Conservation (phyloP, 2,113 vertebrate genomes). For the Hypocryptadius cinnamomeus region DNA sequence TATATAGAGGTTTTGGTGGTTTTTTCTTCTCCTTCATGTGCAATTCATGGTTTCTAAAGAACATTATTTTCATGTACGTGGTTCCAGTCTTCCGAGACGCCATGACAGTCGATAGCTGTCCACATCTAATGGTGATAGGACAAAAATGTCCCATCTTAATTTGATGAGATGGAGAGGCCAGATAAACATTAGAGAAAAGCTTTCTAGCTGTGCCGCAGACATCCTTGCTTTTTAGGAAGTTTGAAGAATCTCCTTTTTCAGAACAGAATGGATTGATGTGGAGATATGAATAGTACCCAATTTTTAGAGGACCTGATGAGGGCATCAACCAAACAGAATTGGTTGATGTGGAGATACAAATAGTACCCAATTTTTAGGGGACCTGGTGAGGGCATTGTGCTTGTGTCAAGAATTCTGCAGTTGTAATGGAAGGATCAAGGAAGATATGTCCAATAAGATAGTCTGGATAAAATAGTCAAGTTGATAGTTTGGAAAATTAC, state of each 20-base stretch:
- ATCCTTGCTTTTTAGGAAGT: not conserved
- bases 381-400: not conserved
- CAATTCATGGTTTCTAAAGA: not conserved
- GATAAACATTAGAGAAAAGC: not conserved
- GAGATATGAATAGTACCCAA: not conserved
- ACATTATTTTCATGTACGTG: not conserved
- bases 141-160: not conserved
- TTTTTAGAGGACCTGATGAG: not conserved
- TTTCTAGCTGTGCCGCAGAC: not conserved
- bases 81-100: not conserved
- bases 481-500: not conserved
- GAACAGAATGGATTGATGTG: not conserved
- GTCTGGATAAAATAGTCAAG: not conserved
- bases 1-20: not conserved
- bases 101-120: not conserved
- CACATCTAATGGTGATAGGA: not conserved
- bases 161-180: not conserved
- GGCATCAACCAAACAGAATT: too few species aligned
- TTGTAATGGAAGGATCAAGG: not conserved
- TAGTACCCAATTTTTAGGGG: not conserved
- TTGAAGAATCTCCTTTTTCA: not conserved
- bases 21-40: not conserved
- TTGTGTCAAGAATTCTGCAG: not conserved
- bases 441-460: not conserved
- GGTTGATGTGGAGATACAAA: not conserved